Evolutionary conservation across 2,797 vertebrate genomes (phyloP).

Genomic region (Triplophysa bombifrons): DNA sequence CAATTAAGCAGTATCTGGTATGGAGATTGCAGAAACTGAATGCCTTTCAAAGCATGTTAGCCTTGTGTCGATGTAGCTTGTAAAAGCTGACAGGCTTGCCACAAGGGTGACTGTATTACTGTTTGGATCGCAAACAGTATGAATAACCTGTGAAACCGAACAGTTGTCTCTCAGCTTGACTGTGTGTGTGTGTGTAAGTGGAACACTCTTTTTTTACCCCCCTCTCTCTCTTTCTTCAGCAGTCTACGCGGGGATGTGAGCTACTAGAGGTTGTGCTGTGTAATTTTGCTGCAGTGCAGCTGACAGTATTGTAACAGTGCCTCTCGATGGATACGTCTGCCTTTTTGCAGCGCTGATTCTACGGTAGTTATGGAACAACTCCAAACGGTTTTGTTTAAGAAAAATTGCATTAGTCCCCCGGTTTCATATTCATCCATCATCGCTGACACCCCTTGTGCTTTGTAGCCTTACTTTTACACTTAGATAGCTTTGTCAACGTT

Average conservation of each 20-base stretch:
- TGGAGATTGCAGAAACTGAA: constrained; percentile 27
- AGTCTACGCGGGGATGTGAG: constrained; percentile 67
- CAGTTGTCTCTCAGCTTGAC: constrained; percentile 49
- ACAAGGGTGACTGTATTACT: constrained; percentile 26
- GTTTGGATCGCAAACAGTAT: constrained; percentile 54
- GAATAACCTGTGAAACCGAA: constrained; percentile 55
- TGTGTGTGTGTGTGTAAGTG: background rate
- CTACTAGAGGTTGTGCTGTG: constrained; percentile 80
- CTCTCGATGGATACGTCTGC: constrained; percentile 56
- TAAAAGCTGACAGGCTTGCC: constrained; percentile 28
- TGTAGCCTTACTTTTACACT: constrained; percentile 54
- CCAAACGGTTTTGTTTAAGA: constrained; percentile 70
- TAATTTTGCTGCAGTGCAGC: constrained; percentile 94
- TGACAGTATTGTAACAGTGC: constrained; percentile 78
- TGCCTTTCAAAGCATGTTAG: constrained; percentile 39
- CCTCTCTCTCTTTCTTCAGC: constrained; percentile 30
- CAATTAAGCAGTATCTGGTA: constrained; percentile 30
- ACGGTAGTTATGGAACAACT: constrained; percentile 72
- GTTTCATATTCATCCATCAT: constrained; percentile 69
- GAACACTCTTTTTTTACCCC: constrained; percentile 11
- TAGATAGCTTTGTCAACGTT: constrained; percentile 65
- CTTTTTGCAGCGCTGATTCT: constrained; percentile 69
- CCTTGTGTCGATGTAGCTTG: constrained; percentile 13
- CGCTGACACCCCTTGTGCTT: constrained; percentile 58
- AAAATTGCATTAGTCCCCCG: constrained; percentile 61